Conservation (phyloP, 2,797 vertebrate species). For the Momotus momota region DNA sequence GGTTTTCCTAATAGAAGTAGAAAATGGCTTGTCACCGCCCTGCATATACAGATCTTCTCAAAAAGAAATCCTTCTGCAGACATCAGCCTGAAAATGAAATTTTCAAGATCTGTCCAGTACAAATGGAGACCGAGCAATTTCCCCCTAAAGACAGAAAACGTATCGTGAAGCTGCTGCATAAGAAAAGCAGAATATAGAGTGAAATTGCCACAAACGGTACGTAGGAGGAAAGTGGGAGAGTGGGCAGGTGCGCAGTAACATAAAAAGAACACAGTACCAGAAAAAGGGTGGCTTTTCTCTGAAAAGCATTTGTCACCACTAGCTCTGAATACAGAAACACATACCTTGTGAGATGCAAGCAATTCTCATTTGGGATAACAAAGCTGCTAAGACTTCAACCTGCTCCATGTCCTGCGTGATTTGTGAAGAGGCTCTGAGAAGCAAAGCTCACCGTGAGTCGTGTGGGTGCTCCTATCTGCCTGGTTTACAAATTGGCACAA, state of each 20-base stretch:
- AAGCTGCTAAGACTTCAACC: not conserved
- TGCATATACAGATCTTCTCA: not conserved
- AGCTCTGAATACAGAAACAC: not conserved
- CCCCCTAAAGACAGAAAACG: not conserved
- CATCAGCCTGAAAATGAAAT: not conserved
- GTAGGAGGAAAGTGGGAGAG: constrained; percentile 65
- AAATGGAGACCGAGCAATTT: constrained; percentile 41
- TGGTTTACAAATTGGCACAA: not conserved
- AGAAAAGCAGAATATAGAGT: not conserved
- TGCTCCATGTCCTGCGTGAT: rapidly evolving
- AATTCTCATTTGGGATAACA: not conserved
- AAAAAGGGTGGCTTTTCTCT: constrained; percentile 9
- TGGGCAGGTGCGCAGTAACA: constrained; percentile 50
- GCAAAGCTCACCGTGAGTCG: rapidly evolving
- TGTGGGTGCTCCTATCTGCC: not conserved
- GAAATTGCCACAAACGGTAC: not conserved
- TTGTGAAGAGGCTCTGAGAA: not conserved
- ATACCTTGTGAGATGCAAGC: not conserved
- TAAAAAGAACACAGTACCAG: constrained; percentile 41
- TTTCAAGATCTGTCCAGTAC: constrained; percentile 25
- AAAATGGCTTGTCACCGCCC: not conserved
- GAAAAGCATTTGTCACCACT: constrained; percentile 22
- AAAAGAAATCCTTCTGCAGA: constrained; percentile 43
- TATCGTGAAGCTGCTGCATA: not conserved
- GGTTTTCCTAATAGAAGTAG: not conserved